Conservation (phyloP, 2,113 vertebrate species). For the Plecturocebus donacophilus region DNA sequence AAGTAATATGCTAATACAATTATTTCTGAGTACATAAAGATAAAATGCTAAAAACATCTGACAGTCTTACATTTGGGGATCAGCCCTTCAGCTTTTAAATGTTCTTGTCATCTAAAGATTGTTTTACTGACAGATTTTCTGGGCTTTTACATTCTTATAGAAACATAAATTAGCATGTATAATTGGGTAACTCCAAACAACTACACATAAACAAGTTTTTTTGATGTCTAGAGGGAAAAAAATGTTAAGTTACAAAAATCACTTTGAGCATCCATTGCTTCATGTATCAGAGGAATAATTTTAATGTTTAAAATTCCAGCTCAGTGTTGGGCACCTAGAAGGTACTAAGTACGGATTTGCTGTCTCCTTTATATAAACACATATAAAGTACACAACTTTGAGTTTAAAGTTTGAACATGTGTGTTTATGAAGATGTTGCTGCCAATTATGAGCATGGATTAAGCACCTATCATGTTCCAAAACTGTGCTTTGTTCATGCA, state of each 20-base stretch:
- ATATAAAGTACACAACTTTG: neutral
- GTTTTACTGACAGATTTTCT: slow-evolving; percentile 29
- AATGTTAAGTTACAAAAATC: slow-evolving; percentile 23
- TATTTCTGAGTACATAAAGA: slow-evolving; percentile 43
- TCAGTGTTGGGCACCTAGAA: neutral
- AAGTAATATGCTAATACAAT: neutral
- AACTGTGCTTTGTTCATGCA: neutral
- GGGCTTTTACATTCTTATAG: neutral
- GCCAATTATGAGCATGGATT: neutral
- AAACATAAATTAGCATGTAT: slow-evolving; percentile 21
- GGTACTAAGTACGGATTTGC: neutral
- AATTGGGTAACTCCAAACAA: slow-evolving; percentile 33
- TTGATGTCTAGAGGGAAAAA: neutral
- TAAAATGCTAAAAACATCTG: slow-evolving; percentile 39
- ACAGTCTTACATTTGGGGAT: neutral
- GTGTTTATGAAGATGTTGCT: neutral
- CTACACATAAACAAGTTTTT: neutral
- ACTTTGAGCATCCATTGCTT: neutral
- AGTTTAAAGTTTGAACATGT: neutral
- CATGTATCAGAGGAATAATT: slow-evolving; percentile 6
- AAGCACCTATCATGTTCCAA: neutral
- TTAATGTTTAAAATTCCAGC: neutral
- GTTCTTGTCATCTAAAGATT: neutral
- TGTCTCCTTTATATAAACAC: neutral
- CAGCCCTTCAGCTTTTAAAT: neutral